A percentile compares a stretch with the other conserved stretches of the same genome.
These are phyloP conservation scores for Hexactinellida sp. DNA, from an alignment of 37 sponge, comb jelly and placozoan genomes.

Conservation along the genomic window DNA sequence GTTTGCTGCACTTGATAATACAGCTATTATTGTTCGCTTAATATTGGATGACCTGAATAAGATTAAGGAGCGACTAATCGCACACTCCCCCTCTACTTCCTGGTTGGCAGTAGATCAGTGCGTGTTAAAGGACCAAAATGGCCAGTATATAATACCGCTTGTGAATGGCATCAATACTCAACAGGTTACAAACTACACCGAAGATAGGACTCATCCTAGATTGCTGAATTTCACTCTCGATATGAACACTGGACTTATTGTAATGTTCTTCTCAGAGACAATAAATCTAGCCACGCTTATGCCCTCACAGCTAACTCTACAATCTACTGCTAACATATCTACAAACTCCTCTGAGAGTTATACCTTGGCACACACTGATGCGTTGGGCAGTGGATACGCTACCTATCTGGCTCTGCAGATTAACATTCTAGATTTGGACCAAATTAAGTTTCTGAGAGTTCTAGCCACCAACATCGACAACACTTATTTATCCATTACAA, in stretches of 20 bases:
- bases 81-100: conserved; percentile 40
- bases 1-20: conserved; percentile 47
- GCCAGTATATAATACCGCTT: conserved; percentile 36
- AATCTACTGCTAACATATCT: conserved; percentile 24
- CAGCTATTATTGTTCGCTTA: conserved; percentile 42
- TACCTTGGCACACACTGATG: conserved; percentile 25
- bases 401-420: conserved; percentile 33
- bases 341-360: conserved; percentile 21
- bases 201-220: conserved; percentile 57
- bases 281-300: conserved; percentile 54
- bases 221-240: conserved; percentile 49
- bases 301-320: conserved; percentile 45
- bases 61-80: conserved; percentile 50
- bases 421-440: conserved; percentile 44
- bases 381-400: conserved; percentile 48
- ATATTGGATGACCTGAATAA: conserved; percentile 57
- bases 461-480: conserved; percentile 44
- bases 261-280: conserved; percentile 67
- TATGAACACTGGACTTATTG: conserved; percentile 40
- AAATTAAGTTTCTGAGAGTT: conserved; percentile 39
- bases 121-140: conserved; percentile 50
- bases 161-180: conserved; percentile 47
- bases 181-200: conserved; percentile 38
- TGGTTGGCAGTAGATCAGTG: conserved; percentile 41
- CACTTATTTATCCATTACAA: conserved; percentile 45